Evolutionary conservation across 2,113 vertebrate genomes (phyloP).

Genomic region (Poeciliopsis prolifica): DNA sequence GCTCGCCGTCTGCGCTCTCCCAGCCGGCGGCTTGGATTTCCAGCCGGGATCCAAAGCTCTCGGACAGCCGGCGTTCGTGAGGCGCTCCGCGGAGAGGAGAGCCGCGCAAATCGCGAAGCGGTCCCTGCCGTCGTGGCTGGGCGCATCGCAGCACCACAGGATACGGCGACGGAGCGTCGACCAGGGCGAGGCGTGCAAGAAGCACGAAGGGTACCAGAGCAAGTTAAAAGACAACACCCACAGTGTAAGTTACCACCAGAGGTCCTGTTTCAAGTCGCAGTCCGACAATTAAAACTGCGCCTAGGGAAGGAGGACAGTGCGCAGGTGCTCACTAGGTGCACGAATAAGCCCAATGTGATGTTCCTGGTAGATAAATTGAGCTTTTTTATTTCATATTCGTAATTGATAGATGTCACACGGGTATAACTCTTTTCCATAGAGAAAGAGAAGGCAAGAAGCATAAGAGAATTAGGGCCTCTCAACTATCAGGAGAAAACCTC

Average conservation of each 20-base stretch:
- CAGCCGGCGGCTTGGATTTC: constrained; percentile 62
- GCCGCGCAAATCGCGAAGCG: constrained; percentile 45
- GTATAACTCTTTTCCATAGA: neutral
- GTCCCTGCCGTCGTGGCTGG: constrained; percentile 59
- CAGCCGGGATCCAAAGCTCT: constrained; percentile 8
- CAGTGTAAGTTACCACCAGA: constrained; percentile 79
- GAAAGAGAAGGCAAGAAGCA: neutral
- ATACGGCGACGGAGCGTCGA: constrained; percentile 63
- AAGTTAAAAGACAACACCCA: constrained; percentile 86
- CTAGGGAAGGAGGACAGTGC: constrained; percentile 14
- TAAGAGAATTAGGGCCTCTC: neutral
- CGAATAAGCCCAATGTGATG: constrained; percentile 40
- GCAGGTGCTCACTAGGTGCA: constrained; percentile 66
- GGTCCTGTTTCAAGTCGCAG: constrained; percentile 51
- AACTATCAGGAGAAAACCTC: too few relatives aligned
- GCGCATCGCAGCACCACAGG: constrained; percentile 37
- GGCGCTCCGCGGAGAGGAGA: constrained; percentile 34
- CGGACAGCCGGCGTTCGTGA: constrained; percentile 48
- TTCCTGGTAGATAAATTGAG: neutral
- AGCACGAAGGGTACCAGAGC: constrained; percentile 67
- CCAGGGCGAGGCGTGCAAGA: constrained; percentile 71
- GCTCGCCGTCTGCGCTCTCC: constrained; percentile 49
- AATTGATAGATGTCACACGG: neutral
- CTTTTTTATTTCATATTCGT: neutral
- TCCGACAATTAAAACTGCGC: constrained; percentile 25